Conservation (phyloP, 2,888 invertebrate genomes). For the Chrysomela aeneicollis region DNA sequence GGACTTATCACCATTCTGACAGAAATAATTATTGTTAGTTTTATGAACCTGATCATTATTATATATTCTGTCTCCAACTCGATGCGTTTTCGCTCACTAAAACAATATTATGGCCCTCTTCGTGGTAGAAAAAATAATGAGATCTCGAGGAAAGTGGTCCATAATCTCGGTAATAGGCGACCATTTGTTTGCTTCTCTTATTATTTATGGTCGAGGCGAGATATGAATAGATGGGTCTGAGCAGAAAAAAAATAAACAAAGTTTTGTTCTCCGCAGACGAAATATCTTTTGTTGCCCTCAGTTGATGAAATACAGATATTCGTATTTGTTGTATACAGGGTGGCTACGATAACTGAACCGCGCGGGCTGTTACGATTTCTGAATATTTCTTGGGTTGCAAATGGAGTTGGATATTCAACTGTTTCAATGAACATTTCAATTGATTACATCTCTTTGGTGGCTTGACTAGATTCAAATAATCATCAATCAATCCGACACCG, state of each 20-base stretch:
- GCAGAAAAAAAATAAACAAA: neutral
- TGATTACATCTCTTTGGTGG: too few species aligned
- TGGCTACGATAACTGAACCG: too few species aligned
- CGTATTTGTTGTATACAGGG: too few species aligned
- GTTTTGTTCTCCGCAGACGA: neutral
- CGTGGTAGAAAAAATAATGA: neutral
- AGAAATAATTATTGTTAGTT: neutral
- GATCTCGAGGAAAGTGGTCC: neutral
- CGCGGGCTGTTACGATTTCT: too few species aligned
- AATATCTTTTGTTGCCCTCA: neutral
- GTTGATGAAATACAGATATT: too few species aligned
- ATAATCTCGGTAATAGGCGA: neutral
- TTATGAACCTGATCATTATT: neutral
- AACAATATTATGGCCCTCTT: neutral
- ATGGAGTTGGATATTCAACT: too few species aligned
- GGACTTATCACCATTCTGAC: too few species aligned
- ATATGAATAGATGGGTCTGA: neutral
- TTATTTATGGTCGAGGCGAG: neutral
- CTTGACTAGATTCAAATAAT: too few species aligned
- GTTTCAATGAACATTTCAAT: too few species aligned
- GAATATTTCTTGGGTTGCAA: too few species aligned
- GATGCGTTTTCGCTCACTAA: neutral
- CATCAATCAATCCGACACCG: too few species aligned
- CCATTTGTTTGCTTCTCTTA: neutral
- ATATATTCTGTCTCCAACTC: neutral